Conservation (phyloP, 2,113 vertebrate genomes). For the Phaethornis superciliosus region DNA sequence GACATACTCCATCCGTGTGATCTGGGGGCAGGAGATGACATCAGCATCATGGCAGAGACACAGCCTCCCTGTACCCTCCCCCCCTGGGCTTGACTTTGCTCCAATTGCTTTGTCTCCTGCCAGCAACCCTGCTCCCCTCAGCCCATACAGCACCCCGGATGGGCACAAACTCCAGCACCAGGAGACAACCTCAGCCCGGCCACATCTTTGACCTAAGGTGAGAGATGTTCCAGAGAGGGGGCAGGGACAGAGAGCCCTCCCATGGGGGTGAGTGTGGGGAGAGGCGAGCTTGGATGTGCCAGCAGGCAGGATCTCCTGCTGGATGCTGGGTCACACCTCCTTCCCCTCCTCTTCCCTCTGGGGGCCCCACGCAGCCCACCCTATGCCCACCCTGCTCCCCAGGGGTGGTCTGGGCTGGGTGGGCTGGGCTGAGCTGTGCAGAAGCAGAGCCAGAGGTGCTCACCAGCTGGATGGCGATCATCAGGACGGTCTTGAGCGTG, state of each 20-base stretch:
- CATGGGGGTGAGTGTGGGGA: neutral
- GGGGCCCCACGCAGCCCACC: neutral
- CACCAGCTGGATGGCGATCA: constrained; percentile 99
- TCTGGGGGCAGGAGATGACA: constrained; percentile 69
- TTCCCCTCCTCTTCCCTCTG: fast-evolving
- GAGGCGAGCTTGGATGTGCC: neutral
- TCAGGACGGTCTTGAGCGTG: constrained; percentile 97
- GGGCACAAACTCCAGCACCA: neutral
- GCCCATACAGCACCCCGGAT: fast-evolving
- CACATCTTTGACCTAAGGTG: too few relatives aligned
- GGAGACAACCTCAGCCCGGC: neutral
- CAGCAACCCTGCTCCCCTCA: neutral
- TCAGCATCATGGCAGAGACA: neutral
- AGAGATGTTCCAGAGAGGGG: neutral
- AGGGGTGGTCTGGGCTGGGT: fast-evolving
- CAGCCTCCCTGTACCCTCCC: neutral
- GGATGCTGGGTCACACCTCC: neutral
- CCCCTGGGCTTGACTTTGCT: neutral
- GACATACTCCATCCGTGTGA: constrained; percentile 96
- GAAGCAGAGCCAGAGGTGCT: constrained; percentile 5
- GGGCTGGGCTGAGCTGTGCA: fast-evolving
- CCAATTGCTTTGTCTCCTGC: fast-evolving
- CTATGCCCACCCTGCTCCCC: neutral
- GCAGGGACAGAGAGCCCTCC: neutral
- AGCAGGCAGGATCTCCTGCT: neutral